Conservation (phyloP, 2,797 vertebrate species). For the Petrocephalus sullivani region DNA sequence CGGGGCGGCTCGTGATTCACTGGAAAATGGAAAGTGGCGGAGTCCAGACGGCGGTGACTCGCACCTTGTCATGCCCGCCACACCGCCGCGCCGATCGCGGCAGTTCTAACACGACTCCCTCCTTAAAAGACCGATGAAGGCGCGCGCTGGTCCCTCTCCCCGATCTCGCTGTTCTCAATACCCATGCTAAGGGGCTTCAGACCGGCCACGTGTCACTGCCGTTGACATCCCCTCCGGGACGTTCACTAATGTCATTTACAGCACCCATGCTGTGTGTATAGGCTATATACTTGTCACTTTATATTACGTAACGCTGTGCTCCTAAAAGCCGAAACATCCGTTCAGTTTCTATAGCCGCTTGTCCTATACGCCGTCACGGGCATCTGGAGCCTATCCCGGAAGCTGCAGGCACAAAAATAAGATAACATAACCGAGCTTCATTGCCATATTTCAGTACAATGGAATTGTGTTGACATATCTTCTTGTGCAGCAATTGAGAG, state of each 20-base stretch:
- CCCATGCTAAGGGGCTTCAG: not conserved
- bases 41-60: conserved; percentile 4
- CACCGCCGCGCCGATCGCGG: conserved; percentile 31
- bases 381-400: not conserved
- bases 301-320: not conserved
- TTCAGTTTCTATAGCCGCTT: not conserved
- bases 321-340: not conserved
- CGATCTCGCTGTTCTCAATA: not conserved
- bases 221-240: not conserved
- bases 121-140: not conserved
- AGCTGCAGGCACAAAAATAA: not conserved
- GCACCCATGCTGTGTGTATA: not conserved
- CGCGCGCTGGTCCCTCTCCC: not conserved
- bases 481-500: not conserved
- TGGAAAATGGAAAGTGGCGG: conserved; percentile 37
- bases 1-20: conserved; percentile 42
- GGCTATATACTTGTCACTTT: not conserved
- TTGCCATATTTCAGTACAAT: not conserved
- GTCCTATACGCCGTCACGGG: not conserved
- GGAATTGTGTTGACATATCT: not conserved
- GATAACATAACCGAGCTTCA: not conserved
- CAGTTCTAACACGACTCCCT: not conserved
- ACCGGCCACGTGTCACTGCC: not conserved
- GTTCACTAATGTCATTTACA: not conserved
- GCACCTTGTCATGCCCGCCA: conserved; percentile 11